Conservation (phyloP, 2,888 invertebrate genomes). For the Sarcophaga carnaria region DNA sequence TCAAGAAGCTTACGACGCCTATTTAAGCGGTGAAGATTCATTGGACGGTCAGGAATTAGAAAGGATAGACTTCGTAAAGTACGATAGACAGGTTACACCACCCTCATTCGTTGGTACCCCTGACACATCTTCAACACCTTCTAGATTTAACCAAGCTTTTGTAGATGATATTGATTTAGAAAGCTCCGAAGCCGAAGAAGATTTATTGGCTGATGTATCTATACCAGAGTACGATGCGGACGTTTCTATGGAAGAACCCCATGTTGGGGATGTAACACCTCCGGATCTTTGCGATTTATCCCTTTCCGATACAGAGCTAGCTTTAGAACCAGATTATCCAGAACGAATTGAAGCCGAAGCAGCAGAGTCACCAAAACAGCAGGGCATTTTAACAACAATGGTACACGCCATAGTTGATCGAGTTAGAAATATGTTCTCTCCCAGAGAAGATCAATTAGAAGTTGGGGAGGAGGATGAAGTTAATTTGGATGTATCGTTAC, state of each 20-base stretch:
- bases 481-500: slow-evolving; percentile 51
- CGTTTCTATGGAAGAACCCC: slow-evolving; percentile 33
- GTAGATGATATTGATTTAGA: slow-evolving; percentile 27
- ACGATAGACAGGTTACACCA: too few relatives aligned
- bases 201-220: slow-evolving; percentile 24
- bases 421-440: slow-evolving; percentile 54
- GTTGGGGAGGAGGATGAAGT: background rate
- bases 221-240: slow-evolving; percentile 45
- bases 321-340: slow-evolving; percentile 38
- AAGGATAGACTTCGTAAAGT: too few relatives aligned
- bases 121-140: too few relatives aligned
- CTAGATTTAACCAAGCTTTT: background rate
- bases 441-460: background rate
- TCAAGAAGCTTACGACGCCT: slow-evolving; percentile 17
- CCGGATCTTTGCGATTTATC: slow-evolving; percentile 55
- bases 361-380: slow-evolving; percentile 4
- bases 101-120: too few relatives aligned
- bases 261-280: slow-evolving; percentile 36
- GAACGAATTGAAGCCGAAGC: too few relatives aligned
- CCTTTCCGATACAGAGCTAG: slow-evolving; percentile 23
- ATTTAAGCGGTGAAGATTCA: too few relatives aligned
- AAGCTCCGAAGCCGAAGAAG: background rate
- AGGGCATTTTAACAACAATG: slow-evolving; percentile 47
- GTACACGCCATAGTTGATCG: slow-evolving; percentile 41
- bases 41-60: too few relatives aligned